Base-by-base conservation (phyloP, 2,888 invertebrate genomes). In the Gnatocerus cornutus region DNA sequence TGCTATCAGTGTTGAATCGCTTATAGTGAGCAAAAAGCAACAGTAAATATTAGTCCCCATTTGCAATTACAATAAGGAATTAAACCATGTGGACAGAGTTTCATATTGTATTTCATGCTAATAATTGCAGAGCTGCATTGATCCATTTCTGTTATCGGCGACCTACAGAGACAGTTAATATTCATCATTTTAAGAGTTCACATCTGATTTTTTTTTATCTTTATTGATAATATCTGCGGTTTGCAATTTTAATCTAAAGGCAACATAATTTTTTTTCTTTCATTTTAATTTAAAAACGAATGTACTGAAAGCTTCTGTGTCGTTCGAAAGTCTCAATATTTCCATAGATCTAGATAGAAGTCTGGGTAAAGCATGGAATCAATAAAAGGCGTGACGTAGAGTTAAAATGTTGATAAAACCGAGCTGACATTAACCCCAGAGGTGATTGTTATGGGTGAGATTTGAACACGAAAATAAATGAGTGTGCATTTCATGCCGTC, bases 401-500 rank as follows among this genome's bases (percentile, higher is more conserved):
- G 41, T 41, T 13, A 55, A 64, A 64, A 64, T 45, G 53, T 63
- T 53, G 56, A 29, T 33, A 46, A 45, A 55, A 43, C 55, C 56
- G 27, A 12, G 27, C 29, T 58, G 66, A 66, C 58, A 66, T 66
- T 66, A 66, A 66, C 66, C 66, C 58, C 10, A 13, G 37, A 43
- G 45, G 27, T 65, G 65, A 43, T 66, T 66, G 65, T 65, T 65
- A 65, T 55, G 64, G 68, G 68, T 65, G 71, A 68, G 59, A 59
- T 58, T 58, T 64, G 59, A 66, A 62, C 56, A 63, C 37, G 58
- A 37, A 66, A 73, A 74, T 71, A 76, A 76, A 76, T 72, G 73
- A 69, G 68, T 72, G 69, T 73, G 71, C 74, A 76, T 73, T 73
- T 73, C 71, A 70, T 68, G 72, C 66, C 75, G 63, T 71, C 71